A percentile compares a stretch with the other conserved stretches of the same genome.
phyloP scores from a whole-genome alignment of 2,888 invertebrate genomes.

The Drosophila austrosaltans region DNA sequence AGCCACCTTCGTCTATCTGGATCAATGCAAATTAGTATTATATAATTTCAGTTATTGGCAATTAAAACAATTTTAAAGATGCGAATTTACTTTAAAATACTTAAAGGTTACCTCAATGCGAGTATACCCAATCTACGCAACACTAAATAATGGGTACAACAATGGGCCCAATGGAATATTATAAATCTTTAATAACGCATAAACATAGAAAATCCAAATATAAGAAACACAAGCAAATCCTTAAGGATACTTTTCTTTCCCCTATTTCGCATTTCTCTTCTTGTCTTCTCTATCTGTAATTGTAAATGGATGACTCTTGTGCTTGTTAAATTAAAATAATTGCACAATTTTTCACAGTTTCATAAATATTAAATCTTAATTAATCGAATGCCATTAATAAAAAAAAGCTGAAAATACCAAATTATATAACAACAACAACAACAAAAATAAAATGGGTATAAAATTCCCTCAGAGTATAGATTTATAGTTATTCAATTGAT shows the following conservation, averaged over 20 bases:
- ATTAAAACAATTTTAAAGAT: no score
- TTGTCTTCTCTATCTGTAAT: background rate
- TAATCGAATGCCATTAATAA: constrained; percentile 58
- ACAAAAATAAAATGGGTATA: background rate
- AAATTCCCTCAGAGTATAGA: background rate
- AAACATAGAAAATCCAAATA: constrained; percentile 17
- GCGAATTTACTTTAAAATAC: no score
- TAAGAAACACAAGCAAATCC: constrained; percentile 35
- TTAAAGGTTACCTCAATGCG: no score
- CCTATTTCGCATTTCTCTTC: no score
- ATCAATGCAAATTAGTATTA: no score
- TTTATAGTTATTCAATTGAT: background rate
- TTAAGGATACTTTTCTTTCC: background rate
- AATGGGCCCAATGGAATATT: background rate
- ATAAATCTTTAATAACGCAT: constrained; percentile 1
- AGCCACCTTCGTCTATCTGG: no score
- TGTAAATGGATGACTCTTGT: background rate
- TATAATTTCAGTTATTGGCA: no score
- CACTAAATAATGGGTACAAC: background rate
- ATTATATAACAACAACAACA: background rate
- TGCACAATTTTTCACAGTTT: constrained; percentile 64
- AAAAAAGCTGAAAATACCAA: background rate
- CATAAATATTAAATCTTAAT: constrained; percentile 74
- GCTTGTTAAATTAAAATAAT: constrained; percentile 61
- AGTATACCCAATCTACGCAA: background rate